Evolutionary conservation across 2,888 invertebrate species (phyloP), one percentile per base, ranked within the genome.

Genomic region (Drosophila nr. medialis): DNA sequence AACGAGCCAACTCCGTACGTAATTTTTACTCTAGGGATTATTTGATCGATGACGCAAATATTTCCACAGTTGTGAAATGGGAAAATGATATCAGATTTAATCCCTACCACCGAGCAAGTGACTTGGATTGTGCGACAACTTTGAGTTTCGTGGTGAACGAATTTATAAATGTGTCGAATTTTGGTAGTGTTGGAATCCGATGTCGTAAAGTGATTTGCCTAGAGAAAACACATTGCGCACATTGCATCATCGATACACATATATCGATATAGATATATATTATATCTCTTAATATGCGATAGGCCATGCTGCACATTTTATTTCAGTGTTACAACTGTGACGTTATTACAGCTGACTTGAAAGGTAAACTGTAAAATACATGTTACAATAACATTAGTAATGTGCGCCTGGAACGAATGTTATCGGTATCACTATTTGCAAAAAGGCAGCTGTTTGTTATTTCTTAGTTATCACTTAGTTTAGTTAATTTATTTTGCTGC

Each of bases 361-460:
- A 21, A 21, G 21, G 21, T 1, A 13, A 21, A 42, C 21, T 42
- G 0, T 7, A 7, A 45, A 21, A 45, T n/a, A 21, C 11, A 11
- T 21, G 11, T 40, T 21, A 11, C 21, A 42, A 21, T 15, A 7
- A 4, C 4, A 45, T 45, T 24, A 15, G 15, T 8, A 45, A 8
- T 24, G 8, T 15, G 13, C 21, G 2, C 21, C 13, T 13, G 13
- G 15, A 24, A n/a, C n/a, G 2, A 21, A 32, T 30, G 7, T 24
- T 49, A 70, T 70, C 51, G 66, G 51, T 40, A 53, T 40, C 56
- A 32, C 32, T 15, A 34, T 40, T 53, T 56, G n/a, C 45, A 42
- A 15, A 21, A 13, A 5, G 34, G 32, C 69, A 70, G 69, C 62
- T 70, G 62, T 63, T 69, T 42, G 42, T 24, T 30, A 56, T 11